These are phyloP conservation scores for Epirrhoe alternata DNA, from an alignment of 2,888 invertebrate genomes.

Conservation along the genomic window DNA sequence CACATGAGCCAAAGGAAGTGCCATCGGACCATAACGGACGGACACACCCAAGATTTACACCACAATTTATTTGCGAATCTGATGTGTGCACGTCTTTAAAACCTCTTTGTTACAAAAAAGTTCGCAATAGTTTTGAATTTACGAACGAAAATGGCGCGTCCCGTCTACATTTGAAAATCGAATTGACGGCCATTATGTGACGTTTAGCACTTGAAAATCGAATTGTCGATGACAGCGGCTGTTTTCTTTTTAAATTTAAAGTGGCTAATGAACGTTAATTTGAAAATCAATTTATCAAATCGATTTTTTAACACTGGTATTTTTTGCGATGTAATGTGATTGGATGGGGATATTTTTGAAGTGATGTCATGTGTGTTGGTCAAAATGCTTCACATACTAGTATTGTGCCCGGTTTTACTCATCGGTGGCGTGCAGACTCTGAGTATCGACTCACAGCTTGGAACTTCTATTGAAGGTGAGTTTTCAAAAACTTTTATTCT, in stretches of 20 bases:
- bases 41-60: slow-evolving; percentile 75
- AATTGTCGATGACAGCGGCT: neutral
- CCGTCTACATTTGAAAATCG: slow-evolving; percentile 7
- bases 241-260: neutral
- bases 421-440: slow-evolving; percentile 72
- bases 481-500: neutral
- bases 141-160: slow-evolving; percentile 13
- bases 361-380: slow-evolving; percentile 55
- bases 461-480: slow-evolving; percentile 79
- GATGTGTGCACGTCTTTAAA: slow-evolving; percentile 68
- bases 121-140: neutral
- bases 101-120: slow-evolving; percentile 28
- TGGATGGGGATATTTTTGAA: slow-evolving; percentile 27
- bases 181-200: slow-evolving; percentile 19
- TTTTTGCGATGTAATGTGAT: slow-evolving; percentile 8
- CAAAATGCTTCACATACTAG: slow-evolving; percentile 70
- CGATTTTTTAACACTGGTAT: neutral
- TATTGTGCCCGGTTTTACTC: slow-evolving; percentile 72
- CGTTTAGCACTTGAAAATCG: neutral
- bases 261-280: neutral
- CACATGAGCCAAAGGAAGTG: slow-evolving; percentile 69
- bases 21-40: slow-evolving; percentile 62
- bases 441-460: slow-evolving; percentile 77
- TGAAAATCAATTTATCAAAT: neutral
- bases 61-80: slow-evolving; percentile 75